These are phyloP conservation scores for Gallinago stenura DNA, from an alignment of 2,797 vertebrate genomes.

Conservation along the genomic window DNA sequence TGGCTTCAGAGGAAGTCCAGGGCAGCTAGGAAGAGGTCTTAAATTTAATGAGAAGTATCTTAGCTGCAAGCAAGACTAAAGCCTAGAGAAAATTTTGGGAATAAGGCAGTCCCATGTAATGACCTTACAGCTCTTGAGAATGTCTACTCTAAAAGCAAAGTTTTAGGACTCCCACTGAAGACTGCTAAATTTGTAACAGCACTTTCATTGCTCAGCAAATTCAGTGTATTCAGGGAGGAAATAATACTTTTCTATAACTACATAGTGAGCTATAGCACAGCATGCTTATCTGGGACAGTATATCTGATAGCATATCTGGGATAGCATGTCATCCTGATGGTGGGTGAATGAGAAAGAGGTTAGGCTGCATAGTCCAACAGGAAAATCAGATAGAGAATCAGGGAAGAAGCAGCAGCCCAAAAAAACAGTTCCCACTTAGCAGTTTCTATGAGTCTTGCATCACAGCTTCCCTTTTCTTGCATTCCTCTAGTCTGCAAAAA, in stretches of 20 bases:
- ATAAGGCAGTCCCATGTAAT: not conserved
- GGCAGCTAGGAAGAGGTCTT: not conserved
- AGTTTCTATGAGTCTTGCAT: not conserved
- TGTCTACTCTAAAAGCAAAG: not conserved
- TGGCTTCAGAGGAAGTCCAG: not conserved
- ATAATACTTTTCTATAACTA: not conserved
- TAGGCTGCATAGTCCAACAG: not conserved
- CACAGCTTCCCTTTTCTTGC: not conserved
- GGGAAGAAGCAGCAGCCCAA: not conserved
- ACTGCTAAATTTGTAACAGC: not conserved
- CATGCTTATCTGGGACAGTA: not conserved
- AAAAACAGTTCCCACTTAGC: not conserved
- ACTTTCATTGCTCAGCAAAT: not conserved
- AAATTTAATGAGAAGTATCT: not conserved
- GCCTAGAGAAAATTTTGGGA: not conserved
- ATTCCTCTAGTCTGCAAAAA: not conserved
- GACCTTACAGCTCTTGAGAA: not conserved
- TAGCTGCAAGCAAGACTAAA: not conserved
- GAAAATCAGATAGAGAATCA: not conserved
- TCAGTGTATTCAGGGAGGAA: not conserved
- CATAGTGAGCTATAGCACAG: not conserved
- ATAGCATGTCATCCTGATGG: not conserved
- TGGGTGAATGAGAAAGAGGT: not conserved
- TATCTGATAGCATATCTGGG: not conserved
- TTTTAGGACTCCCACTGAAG: not conserved